Evolutionary conservation across 37 sponge, comb jelly and placozoan genomes (phyloP), one percentile per base, ranked within the genome.

Genomic region (Eunapius fragilis): DNA sequence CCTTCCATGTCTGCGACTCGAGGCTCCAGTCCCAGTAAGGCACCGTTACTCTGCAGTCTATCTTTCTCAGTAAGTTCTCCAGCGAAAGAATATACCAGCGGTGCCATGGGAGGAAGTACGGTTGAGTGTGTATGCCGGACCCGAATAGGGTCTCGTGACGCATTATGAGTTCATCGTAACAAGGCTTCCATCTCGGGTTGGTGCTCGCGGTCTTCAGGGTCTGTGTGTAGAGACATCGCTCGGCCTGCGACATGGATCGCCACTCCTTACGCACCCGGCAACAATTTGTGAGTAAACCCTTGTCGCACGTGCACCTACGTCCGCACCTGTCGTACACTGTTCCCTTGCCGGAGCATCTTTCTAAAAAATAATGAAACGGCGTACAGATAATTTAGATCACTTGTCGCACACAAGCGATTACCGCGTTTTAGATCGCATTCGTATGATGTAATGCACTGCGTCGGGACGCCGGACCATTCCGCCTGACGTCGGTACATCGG

Each of bases 11-110:
- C 69, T 68, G 71, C 24, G 80, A 34, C 31, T 89, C 77, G 38
- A 83, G 73, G 78, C 85, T 89, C 89, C 89, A 89, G 74, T 89
- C 89, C 89, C 89, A 89, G 72, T 84, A 89, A 32, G 89, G 89
- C 24, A 81, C 85, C 14, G 85, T 89, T 25, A 89, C 80, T 0
- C 36, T 33, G 74, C 89, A 84, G 80, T 89, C 80, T 26, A 89
- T 45, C 58, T 70, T 30, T 3, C 85, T 37, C 34, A 89, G 74
- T 0, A 89, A 28, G 72, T 89, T 89, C 72, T 89, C 89, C 25
- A 84, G 33, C 7, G 84, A 74, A 31, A 89, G 85, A 24, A 89
- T 72, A 74, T 67, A 89, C 85, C 80, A 79, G 27, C 89, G 89
- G 28, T 84, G 85, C 89, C 85, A 88, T 11, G 89, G 89, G 0